Evolutionary conservation across 2,113 vertebrate genomes (phyloP).

Genomic region (Cercocebus atys): DNA sequence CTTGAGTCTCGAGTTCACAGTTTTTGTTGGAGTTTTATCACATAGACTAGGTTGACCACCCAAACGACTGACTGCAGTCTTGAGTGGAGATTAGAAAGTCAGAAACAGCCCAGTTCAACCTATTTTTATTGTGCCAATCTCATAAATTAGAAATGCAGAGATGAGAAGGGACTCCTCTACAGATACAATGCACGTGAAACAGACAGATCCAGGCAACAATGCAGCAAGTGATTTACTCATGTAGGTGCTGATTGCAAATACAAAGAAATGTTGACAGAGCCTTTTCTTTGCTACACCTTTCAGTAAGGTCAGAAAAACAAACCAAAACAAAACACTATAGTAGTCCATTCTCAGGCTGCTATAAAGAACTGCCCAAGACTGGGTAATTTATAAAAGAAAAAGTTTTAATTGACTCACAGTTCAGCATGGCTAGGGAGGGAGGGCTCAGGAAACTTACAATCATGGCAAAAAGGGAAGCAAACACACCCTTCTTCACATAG

Average conservation of each 20-base stretch:
- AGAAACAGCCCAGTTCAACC: too few relatives aligned
- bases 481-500: too few relatives aligned
- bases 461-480: too few relatives aligned
- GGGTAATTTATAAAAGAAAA: too few relatives aligned
- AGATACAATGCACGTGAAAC: fast-evolving
- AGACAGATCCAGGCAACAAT: neutral
- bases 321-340: too few relatives aligned
- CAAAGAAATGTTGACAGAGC: fast-evolving
- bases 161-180: neutral
- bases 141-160: neutral
- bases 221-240: neutral
- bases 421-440: too few relatives aligned
- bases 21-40: neutral
- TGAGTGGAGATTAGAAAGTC: too few relatives aligned
- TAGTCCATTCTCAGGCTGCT: too few relatives aligned
- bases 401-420: too few relatives aligned
- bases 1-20: neutral
- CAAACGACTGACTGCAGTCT: neutral
- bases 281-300: neutral
- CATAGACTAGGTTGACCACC: neutral
- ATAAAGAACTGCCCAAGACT: too few relatives aligned
- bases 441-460: too few relatives aligned
- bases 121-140: too few relatives aligned
- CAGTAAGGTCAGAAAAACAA: neutral
- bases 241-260: neutral